A percentile compares a stretch with the other conserved stretches of the same genome.
Conservation (phyloP, 35 echinoderm and acorn worm genomes). For the Ophiothrix spiculata region DNA sequence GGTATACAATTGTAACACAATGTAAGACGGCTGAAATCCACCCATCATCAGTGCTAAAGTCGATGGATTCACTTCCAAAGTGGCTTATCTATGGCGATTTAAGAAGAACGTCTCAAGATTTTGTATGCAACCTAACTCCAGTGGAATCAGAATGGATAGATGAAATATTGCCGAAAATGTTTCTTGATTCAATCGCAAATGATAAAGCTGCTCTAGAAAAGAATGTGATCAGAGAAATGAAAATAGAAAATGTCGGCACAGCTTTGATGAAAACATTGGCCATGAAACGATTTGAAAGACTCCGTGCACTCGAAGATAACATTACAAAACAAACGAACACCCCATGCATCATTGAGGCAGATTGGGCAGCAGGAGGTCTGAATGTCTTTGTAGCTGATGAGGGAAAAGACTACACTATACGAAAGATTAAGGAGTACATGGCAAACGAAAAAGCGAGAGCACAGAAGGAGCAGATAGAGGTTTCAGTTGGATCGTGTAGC, state of each 20-base stretch:
- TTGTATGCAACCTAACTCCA: conserved; percentile 29
- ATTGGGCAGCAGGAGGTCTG: background rate
- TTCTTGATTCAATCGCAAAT: background rate
- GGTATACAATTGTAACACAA: conserved; percentile 35
- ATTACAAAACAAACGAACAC: background rate
- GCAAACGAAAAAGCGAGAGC: background rate
- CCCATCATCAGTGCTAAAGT: conserved; percentile 27
- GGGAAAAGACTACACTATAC: background rate
- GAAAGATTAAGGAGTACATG: background rate
- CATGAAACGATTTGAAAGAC: conserved; percentile 7
- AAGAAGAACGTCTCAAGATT: conserved; percentile 20
- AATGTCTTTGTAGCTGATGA: conserved; percentile 13
- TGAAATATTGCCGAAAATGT: conserved; percentile 7
- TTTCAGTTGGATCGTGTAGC: conserved; percentile 18
- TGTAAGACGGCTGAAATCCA: conserved; percentile 22
- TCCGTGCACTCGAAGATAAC: conserved; percentile 24
- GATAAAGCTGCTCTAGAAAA: conserved; percentile 12
- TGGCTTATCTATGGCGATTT: conserved; percentile 41
- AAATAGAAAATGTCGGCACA: background rate
- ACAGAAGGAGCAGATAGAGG: conserved; percentile 27
- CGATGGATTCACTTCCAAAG: conserved; percentile 19
- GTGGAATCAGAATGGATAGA: conserved; percentile 25
- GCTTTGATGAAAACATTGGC: conserved; percentile 30
- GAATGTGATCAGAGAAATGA: conserved; percentile 3
- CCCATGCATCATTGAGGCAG: conserved; percentile 23